Evolutionary conservation across 2,113 vertebrate species (phyloP), one percentile per base, ranked within the genome.

Genomic region (Capreolus pygargus): DNA sequence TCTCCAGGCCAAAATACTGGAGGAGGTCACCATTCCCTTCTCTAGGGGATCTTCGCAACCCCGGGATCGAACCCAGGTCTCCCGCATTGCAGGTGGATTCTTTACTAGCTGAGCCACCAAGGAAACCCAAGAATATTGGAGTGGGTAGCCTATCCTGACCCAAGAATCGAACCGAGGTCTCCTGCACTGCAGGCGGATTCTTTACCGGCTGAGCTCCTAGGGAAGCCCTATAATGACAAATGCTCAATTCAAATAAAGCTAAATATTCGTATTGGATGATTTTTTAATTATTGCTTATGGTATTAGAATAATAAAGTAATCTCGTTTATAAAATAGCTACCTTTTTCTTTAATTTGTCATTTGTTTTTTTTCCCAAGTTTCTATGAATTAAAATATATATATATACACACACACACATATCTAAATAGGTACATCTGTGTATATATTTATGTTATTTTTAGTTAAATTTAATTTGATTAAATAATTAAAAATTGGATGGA

Each of bases 351-450:
- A 64, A 47, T 82, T 96, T 87, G 83, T 97, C 98, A 97, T 97
- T 95, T 98, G 97, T 74, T 15, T 95, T 89, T n/a, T 90, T 97
- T 95, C 91, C 93, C 81, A 54, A 98, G 97, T 96, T 11, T 81
- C 76, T 88, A n/a, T 98, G 57, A 93, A 84, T 86, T 95, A 36
- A 97, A 67, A 88, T 16, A 61, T 60, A 67, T 70, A 58, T 57
- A 25, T 16, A 23, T 16, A 39, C 39, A 45, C 0, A n/a, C 1
- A 54, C 9, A 74, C n/a, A 39, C 1, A 27, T 23, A n/a, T 50
- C 2, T 79, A 39, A 64, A 7, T 83, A 7, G 60, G 10, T 79
- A 10, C 64, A 15, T 36, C 47, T 60, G 12, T 27, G 57, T 70
- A 50, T 85, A 39, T 3, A 47, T 36, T 81, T 61, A 79, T 47